Percentiles rank a stretch among this genome's conserved stretches.
phyloP scores from a whole-genome alignment of 1,140 invertebrate species.

The Oncopeltus fasciatus region DNA sequence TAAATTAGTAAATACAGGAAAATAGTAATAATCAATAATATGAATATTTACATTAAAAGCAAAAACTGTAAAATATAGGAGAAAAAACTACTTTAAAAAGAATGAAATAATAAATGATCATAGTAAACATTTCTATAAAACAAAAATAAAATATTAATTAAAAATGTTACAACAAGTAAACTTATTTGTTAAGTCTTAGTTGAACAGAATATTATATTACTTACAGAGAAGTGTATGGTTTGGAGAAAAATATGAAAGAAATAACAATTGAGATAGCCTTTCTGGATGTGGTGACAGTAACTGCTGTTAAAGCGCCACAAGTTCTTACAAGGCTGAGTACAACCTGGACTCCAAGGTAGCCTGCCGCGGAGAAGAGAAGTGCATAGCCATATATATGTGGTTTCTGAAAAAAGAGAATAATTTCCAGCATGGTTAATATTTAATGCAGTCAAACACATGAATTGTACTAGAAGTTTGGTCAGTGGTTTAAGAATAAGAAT shows the following conservation, averaged over 20 bases:
- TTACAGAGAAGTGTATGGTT: slow-evolving; percentile 87
- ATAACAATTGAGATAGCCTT: slow-evolving; percentile 85
- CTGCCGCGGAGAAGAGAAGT: slow-evolving; percentile 71
- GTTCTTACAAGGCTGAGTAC: slow-evolving; percentile 75
- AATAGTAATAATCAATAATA: no score
- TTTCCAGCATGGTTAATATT: no score
- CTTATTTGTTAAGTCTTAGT: background rate
- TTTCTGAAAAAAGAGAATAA: slow-evolving; percentile 42
- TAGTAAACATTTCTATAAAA: background rate
- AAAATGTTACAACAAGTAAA: background rate
- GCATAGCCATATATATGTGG: slow-evolving; percentile 73
- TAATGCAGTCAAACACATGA: no score
- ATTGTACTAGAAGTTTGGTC: no score
- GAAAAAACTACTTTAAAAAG: background rate
- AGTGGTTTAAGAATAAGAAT: no score
- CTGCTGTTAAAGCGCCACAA: slow-evolving; percentile 78
- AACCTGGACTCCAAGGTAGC: slow-evolving; percentile 83
- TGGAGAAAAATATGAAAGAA: slow-evolving; percentile 85
- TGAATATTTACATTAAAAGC: background rate
- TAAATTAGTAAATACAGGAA: no score
- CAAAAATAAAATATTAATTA: background rate
- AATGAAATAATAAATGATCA: background rate
- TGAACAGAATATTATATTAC: slow-evolving; percentile 29
- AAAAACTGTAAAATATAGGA: background rate
- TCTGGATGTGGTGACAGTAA: slow-evolving; percentile 73